Base-by-base conservation (phyloP, 2,797 vertebrate species). In the Nyctalus aviator region DNA sequence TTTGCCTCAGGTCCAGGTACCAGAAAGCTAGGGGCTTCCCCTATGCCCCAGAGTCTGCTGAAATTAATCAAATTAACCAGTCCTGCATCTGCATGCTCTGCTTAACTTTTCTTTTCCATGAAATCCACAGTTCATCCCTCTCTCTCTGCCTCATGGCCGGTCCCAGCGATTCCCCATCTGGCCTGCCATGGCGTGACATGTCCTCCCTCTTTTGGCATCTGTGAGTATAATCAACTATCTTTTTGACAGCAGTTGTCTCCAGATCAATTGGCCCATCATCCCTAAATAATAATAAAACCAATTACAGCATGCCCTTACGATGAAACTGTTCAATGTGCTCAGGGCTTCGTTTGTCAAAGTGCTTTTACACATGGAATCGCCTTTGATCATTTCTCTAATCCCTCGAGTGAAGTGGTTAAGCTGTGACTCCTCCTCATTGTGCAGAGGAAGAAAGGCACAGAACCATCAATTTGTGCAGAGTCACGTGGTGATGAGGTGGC, bases 311-410 rank as follows among this genome's bases (percentile, higher is more conserved):
- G 23, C 30, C 21, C 32, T 89, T 13, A 0, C 32, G 14, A 27
- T 81, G 37, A 78, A 93, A 68, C 20, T 82, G 5, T 64, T 88
- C 68, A 85, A 15, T 46, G 8, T 41, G 35, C 83, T 93, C 35
- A 88, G 37, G 69, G n/a, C 18, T 89, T 82, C 66, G 23, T 85
- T 87, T 66, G 8, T 92, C 73, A 92, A 68, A 94, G 18, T 69
- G 64, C 37, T 87, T 41, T 89, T 89, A 86, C n/a, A 68, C 27
- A 53, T 85, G 78, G 88, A 69, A 68, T 82, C 20, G 81, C 44
- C 55, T 96, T 87, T 90, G 85, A 93, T 92, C 85, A 62, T 90
- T 73, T 32, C 46, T 77, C 37, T 88, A 82, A 82, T 93, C 35
- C 71, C 91, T 44, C 55, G 17, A 82, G 46, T 53, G 32, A 94